Percentiles rank a stretch among this genome's conserved stretches.
phyloP scores from a whole-genome alignment of 2,797 vertebrate species.

The Choloepus didactylus region DNA sequence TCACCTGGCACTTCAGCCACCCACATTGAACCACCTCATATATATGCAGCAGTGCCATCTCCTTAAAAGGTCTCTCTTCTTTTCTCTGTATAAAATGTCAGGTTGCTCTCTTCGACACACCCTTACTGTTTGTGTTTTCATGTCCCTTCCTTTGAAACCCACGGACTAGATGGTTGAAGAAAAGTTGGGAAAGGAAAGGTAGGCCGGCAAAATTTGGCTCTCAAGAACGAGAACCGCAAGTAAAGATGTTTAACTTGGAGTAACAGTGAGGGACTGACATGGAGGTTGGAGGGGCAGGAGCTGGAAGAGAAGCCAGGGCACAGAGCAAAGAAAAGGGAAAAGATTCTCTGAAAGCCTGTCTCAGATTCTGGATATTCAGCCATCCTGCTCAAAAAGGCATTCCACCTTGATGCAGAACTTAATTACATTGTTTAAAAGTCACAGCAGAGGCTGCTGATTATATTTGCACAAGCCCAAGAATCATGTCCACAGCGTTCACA shows the following conservation, averaged over 20 bases:
- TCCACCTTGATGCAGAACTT: neutral
- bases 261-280: neutral
- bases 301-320: neutral
- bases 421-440: neutral
- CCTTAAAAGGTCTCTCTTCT: neutral
- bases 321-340: neutral
- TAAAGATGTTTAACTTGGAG: neutral
- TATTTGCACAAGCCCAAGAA: neutral
- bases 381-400: too few species aligned
- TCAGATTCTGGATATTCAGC: neutral
- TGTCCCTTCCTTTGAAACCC: neutral
- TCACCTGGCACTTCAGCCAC: neutral
- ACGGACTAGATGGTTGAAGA: neutral
- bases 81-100: neutral
- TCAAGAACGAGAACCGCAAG: neutral
- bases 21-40: neutral
- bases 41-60: neutral
- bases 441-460: neutral
- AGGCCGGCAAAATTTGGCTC: neutral
- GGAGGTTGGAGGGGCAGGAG: neutral
- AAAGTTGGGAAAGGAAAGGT: fast-evolving
- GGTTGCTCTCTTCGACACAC: neutral
- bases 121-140: neutral
- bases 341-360: fast-evolving
- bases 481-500: neutral